Evolutionary conservation across 2,888 invertebrate genomes (phyloP), one percentile per base, ranked within the genome.

Genomic region (Myopa testacea): DNA sequence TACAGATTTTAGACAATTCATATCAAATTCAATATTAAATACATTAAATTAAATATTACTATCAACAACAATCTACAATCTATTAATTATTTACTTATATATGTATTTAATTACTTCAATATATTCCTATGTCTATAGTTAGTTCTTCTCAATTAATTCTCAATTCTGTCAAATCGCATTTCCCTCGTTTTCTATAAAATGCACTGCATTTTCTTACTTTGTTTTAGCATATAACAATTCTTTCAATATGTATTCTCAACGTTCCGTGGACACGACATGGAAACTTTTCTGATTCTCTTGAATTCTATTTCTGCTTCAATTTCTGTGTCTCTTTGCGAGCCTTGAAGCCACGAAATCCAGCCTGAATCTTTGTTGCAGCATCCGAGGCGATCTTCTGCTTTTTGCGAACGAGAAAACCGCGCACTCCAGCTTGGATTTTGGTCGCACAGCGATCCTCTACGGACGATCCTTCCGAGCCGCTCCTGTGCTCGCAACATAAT

Each of bases 351-450:
- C 90, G 88, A 83, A 89, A 90, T 34, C 88, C 85, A 0, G 90
- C 89, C 80, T 90, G 90, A 77, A 90, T 90, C 83, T 90, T 90
- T 2, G 88, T 88, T 0, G 90, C 90, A 4, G 90, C 90, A 80
- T 89, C 89, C 6, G 85, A 81, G 19, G 86, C 89, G 68, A 85
- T 83, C 82, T 88, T 88, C 79, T 88, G 88, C 78, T 88, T 85
- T 79, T 89, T 88, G 4, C 89, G 84, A 38, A 89, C 89, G 5
- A 89, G 84, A 79, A 87, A 89, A 62, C 89, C 89, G 5, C 89
- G 86, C 26, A 89, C 85, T 14, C 88, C 87, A 7, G 89, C 89
- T 78, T 89, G 89, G 68, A 89, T 89, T 83, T 88, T 89, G 7
- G 88, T 88, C 3, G 89, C 89, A 78, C 85, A 86, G 12, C 87